Evolutionary conservation across 2,797 vertebrate genomes (phyloP).

Genomic region (Capromys pilorides): DNA sequence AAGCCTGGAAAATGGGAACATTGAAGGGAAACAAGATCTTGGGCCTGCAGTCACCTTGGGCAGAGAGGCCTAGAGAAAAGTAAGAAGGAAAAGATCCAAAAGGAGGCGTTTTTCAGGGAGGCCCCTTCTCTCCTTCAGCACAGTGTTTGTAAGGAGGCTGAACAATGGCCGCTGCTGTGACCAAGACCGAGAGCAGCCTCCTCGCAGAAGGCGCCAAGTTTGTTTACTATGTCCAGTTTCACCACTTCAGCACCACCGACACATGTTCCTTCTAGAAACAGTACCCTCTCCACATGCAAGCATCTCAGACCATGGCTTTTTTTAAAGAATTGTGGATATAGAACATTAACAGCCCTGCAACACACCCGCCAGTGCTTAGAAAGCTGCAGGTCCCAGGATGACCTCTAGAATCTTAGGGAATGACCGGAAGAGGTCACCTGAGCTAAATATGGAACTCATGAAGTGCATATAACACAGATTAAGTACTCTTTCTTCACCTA

Average conservation of each 20-base stretch:
- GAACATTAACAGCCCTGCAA: not conserved
- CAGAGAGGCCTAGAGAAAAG: not conserved
- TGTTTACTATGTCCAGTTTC: not conserved
- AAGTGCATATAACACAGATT: not conserved
- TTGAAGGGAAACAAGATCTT: not conserved
- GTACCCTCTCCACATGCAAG: not conserved
- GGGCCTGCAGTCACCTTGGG: not conserved
- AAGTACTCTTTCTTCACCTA: not conserved
- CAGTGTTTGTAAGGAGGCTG: too few species aligned
- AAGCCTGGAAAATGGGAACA: not conserved
- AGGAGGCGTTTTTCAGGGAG: too few species aligned
- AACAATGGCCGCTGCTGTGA: not conserved
- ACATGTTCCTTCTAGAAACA: not conserved
- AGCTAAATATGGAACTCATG: not conserved
- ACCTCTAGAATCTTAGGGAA: not conserved
- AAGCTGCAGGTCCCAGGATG: not conserved
- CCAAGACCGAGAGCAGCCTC: not conserved
- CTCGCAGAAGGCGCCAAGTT: not conserved
- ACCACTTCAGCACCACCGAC: not conserved
- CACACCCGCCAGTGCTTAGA: not conserved
- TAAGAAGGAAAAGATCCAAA: not conserved
- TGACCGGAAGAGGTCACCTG: not conserved
- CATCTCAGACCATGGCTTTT: not conserved
- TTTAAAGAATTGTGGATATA: not conserved
- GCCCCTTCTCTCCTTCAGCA: not conserved